phyloP scores from a whole-genome alignment of 2,888 invertebrate genomes.

The Agriotes lineatus region DNA sequence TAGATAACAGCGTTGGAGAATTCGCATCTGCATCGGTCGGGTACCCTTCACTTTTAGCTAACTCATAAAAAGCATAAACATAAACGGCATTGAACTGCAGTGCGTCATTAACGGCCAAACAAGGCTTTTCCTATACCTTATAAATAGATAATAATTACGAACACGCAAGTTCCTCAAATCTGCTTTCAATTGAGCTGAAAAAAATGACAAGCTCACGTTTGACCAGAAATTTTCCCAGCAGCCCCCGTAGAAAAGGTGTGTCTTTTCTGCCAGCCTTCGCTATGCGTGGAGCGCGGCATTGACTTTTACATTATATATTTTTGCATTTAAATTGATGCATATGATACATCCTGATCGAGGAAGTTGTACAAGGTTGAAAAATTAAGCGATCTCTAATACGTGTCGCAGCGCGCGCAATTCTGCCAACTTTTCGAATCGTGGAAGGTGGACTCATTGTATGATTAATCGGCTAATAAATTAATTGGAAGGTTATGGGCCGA shows the following conservation, averaged over 20 bases:
- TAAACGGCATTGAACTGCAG: no score
- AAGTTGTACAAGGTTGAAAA: constrained; percentile 31
- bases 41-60: no score
- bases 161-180: no score
- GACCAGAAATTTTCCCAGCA: not conserved
- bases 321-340: constrained; percentile 31
- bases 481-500: constrained; percentile 21
- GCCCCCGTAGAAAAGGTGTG: constrained; percentile 17
- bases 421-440: not conserved
- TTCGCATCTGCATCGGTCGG: no score
- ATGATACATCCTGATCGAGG: constrained; percentile 27
- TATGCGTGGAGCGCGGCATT: constrained; percentile 21
- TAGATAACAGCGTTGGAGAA: no score
- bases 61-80: no score
- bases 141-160: no score
- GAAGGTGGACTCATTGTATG: constrained; percentile 9
- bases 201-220: not conserved
- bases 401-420: not conserved
- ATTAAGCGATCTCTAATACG: constrained; percentile 10
- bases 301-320: constrained; percentile 30
- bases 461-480: constrained; percentile 16
- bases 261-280: constrained; percentile 20
- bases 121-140: no score
- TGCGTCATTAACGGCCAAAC: no score
- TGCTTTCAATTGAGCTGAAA: no score